A percentile compares a stretch with the other conserved stretches of the same genome.
These are phyloP conservation scores for Horisme vitalbata DNA, from an alignment of 2,888 invertebrate species.

Conservation along the genomic window DNA sequence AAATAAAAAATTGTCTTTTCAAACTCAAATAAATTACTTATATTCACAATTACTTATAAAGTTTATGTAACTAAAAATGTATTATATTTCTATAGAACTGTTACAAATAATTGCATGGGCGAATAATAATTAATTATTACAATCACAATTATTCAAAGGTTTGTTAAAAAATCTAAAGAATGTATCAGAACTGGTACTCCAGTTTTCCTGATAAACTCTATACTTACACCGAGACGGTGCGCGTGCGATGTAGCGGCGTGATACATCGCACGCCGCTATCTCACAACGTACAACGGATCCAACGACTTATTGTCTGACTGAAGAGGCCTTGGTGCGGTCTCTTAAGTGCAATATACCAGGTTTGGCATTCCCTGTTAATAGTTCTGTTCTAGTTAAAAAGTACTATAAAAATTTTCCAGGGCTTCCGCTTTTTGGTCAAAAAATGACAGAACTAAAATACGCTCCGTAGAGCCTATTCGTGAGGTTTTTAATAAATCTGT, in stretches of 20 bases:
- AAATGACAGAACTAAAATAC: conserved; percentile 3
- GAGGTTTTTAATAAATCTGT: conserved; percentile 14
- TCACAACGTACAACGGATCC: conserved; percentile 3
- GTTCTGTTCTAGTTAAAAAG: not conserved
- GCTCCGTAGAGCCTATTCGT: not conserved
- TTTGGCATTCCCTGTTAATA: not conserved
- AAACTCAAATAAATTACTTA: too few relatives aligned
- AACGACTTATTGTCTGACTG: conserved; percentile 8
- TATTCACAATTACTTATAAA: too few relatives aligned
- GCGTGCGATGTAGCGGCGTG: conserved; percentile 8
- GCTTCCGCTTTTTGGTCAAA: conserved; percentile 8
- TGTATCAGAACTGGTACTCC: too few relatives aligned
- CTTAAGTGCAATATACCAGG: not conserved
- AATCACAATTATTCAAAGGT: too few relatives aligned
- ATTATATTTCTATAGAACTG: too few relatives aligned
- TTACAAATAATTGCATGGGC: too few relatives aligned
- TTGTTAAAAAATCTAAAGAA: too few relatives aligned
- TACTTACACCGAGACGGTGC: not conserved
- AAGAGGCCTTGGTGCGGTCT: not conserved
- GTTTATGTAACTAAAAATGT: too few relatives aligned
- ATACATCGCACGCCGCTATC: conserved; percentile 4
- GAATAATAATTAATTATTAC: too few relatives aligned
- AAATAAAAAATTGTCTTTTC: too few relatives aligned
- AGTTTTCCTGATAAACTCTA: too few relatives aligned
- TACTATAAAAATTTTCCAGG: not conserved